Conservation (phyloP, 1,140 invertebrate species). For the Trinorchestia longiramus region DNA sequence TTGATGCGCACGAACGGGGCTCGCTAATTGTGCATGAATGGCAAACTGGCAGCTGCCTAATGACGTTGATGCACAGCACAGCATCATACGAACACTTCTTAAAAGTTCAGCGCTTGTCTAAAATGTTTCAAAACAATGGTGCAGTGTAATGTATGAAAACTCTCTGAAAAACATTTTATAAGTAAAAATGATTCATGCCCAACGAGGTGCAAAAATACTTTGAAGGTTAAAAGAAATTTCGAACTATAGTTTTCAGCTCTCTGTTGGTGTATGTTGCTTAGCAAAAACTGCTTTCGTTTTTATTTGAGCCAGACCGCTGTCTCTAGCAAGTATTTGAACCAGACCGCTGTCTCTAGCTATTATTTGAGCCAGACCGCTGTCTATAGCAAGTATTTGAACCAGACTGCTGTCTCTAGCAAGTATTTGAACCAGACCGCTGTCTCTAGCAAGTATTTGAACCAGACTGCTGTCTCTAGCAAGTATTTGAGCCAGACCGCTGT, state of each 20-base stretch:
- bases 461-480: no score
- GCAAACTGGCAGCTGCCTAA: neutral
- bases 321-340: neutral
- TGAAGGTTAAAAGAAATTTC: neutral
- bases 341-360: no score
- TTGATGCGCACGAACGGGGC: constrained; percentile 41
- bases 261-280: neutral
- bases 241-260: neutral
- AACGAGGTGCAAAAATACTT: neutral
- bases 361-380: no score
- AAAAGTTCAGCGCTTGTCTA: neutral
- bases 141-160: neutral
- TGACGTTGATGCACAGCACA: constrained; percentile 26
- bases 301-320: neutral
- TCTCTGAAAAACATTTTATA: neutral
- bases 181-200: neutral
- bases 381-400: no score
- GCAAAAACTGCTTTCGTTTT: neutral
- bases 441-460: no score
- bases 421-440: no score
- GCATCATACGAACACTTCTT: neutral
- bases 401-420: no score
- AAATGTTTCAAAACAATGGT: neutral
- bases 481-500: neutral
- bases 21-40: constrained; percentile 46